These are phyloP conservation scores for Agriotes lineatus DNA, from an alignment of 2,888 invertebrate species.

Conservation along the genomic window DNA sequence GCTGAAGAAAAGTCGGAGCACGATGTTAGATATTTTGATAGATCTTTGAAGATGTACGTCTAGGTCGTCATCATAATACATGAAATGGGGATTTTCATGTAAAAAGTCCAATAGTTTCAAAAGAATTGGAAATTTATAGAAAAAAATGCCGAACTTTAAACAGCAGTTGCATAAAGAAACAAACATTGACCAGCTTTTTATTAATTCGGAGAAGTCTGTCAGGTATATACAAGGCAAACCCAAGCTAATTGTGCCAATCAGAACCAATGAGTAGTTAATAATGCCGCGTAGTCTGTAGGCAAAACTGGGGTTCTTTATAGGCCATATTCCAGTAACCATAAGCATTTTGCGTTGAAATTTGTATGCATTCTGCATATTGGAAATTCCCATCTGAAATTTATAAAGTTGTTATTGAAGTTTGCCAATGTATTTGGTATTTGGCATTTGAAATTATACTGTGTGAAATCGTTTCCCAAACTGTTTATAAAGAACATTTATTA, in stretches of 20 bases:
- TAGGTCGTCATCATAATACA: conserved; percentile 18
- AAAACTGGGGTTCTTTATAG: neutral
- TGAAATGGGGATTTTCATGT: conserved; percentile 25
- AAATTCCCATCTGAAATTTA: too few relatives aligned
- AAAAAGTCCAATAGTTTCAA: conserved; percentile 32
- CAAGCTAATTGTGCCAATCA: too few relatives aligned
- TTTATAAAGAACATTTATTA: too few relatives aligned
- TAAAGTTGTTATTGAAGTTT: too few relatives aligned
- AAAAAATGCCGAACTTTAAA: conserved; percentile 34
- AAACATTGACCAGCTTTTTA: conserved; percentile 28
- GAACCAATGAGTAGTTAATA: too few relatives aligned
- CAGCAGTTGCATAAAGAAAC: conserved; percentile 28
- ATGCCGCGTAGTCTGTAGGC: neutral
- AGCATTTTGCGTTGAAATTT: neutral
- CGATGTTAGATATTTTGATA: conserved; percentile 6
- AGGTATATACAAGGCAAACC: conserved; percentile 10
- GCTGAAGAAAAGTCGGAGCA: conserved; percentile 11
- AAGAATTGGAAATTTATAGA: conserved; percentile 17
- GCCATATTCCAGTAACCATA: neutral
- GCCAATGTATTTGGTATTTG: too few relatives aligned
- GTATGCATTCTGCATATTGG: too few relatives aligned
- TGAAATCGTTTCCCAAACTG: too few relatives aligned
- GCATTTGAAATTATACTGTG: too few relatives aligned
- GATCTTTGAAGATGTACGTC: conserved; percentile 17
- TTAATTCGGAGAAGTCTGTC: conserved; percentile 21